Percentiles rank a stretch among this genome's conserved stretches.
These are phyloP conservation scores for Myodes glareolus DNA, from an alignment of 2,113 vertebrate species.

Conservation along the genomic window DNA sequence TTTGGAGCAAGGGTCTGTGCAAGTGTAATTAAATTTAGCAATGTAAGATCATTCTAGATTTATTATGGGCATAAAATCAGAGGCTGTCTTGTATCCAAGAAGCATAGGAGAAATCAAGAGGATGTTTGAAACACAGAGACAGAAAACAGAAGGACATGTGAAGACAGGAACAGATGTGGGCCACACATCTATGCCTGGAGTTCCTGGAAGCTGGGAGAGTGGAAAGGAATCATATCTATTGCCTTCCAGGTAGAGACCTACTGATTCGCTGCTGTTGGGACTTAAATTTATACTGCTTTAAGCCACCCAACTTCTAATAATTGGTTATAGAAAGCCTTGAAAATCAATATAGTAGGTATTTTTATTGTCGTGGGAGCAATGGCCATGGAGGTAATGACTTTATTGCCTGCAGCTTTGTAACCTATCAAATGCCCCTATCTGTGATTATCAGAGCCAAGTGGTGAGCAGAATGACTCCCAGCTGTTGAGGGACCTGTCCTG, in stretches of 20 bases:
- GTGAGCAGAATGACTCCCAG: neutral
- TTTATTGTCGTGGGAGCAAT: neutral
- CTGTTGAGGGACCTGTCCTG: neutral
- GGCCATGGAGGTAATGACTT: neutral
- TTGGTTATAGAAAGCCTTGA: neutral
- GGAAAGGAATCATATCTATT: neutral
- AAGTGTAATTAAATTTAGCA: neutral
- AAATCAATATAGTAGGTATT: neutral
- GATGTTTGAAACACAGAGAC: neutral
- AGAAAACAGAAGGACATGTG: neutral
- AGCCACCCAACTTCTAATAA: neutral
- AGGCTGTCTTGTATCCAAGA: neutral
- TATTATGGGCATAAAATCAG: neutral
- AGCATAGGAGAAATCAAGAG: neutral
- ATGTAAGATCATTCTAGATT: constrained; percentile 1
- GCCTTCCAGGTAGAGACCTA: neutral
- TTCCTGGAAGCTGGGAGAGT: neutral
- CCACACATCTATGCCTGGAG: neutral
- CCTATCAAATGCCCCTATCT: neutral
- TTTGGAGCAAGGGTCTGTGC: neutral
- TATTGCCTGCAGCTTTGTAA: neutral
- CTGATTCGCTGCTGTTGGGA: neutral
- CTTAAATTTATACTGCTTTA: neutral
- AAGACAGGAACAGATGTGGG: neutral
- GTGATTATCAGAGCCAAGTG: neutral